Base-by-base conservation (phyloP, 2,888 invertebrate genomes). In the Anarsia innoxiella region DNA sequence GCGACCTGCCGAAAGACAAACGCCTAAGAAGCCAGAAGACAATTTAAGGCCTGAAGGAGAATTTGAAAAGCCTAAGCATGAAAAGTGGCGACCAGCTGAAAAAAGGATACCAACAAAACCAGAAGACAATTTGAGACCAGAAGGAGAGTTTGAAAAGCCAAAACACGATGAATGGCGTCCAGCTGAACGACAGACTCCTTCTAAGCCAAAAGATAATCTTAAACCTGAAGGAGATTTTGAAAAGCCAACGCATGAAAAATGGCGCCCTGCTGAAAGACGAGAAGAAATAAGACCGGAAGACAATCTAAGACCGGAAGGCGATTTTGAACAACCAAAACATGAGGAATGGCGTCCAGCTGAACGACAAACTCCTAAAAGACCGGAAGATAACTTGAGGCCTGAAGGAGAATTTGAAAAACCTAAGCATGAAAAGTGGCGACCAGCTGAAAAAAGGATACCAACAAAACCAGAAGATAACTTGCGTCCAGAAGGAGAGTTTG, bases 21-120 rank as follows among this genome's bases (percentile, higher is more conserved):
- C 89, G 57, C 36, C 26, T 53, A 52, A 48, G 49, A 56, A 48
- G 40, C 59, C 57, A 1, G 30, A 47, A 32, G 59, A 59, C 42
- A 89, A 89, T 49, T 54, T 89, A 0, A 70, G 69, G 35, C 83
- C 86, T 1, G 89, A 89, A 66, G 88, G 89, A 87, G 87, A 41
- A 88, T 87, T 87, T 40, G 78, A 83, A 39, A 44, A 65, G 2
- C 84, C 75, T 0, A 60, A 66, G 25, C 60, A 46, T 9, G 67
- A 78, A 15, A 55, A 68, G 40, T 72, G 69, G 67, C 53, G 53
- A 0, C 65, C 72, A 1, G 80, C 76, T 16, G 80, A 79, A 30
- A 47, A 77, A 16, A 77, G 68, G 2, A 63, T 58, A 31, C 79
- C 64, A 5, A 59, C 51, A 1, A 66, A 54, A 23, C 67, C 66